Percentiles rank a stretch among this genome's conserved stretches.
Evolutionary conservation across 1,140 invertebrate species (phyloP).

Genomic region (Diplogasteroides magnus): DNA sequence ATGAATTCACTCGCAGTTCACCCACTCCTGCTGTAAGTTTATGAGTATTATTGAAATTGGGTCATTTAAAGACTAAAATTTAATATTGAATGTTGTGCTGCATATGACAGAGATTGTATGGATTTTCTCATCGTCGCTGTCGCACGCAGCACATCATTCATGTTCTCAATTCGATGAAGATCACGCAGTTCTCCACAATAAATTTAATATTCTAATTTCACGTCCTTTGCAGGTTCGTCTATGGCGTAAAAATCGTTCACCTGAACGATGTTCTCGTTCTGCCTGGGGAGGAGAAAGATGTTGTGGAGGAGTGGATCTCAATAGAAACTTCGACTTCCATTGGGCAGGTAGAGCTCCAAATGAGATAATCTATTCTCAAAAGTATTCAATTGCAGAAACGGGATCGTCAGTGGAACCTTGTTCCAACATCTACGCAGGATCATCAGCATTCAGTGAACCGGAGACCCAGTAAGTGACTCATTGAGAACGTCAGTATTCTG

Average conservation of each 20-base stretch:
- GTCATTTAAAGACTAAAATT: not conserved
- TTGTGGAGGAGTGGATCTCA: slow-evolving; percentile 52
- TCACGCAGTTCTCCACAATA: not conserved
- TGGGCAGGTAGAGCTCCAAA: slow-evolving; percentile 39
- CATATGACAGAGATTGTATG: not conserved
- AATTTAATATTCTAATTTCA: slow-evolving; percentile 3
- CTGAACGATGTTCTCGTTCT: slow-evolving; percentile 40
- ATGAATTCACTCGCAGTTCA: slow-evolving; percentile 62
- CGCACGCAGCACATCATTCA: slow-evolving; percentile 35
- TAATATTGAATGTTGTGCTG: too few relatives aligned
- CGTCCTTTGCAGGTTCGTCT: slow-evolving; percentile 40
- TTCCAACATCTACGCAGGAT: slow-evolving; percentile 51
- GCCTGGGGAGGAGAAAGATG: slow-evolving; percentile 49
- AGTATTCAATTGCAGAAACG: slow-evolving; percentile 38
- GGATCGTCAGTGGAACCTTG: slow-evolving; percentile 50
- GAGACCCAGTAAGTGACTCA: slow-evolving; percentile 36
- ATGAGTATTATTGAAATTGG: too few relatives aligned
- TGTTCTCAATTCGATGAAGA: slow-evolving; percentile 27
- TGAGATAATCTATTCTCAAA: not conserved
- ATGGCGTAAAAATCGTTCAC: slow-evolving; percentile 53
- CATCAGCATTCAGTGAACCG: slow-evolving; percentile 51
- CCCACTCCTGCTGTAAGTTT: slow-evolving; percentile 31
- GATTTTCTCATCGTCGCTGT: slow-evolving; percentile 39
- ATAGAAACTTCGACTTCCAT: slow-evolving; percentile 54
- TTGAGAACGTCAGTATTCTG: not conserved